Percentiles rank a stretch among this genome's conserved stretches.
phyloP scores from a whole-genome alignment of 2,113 vertebrate genomes.

The Pluvialis apricaria region DNA sequence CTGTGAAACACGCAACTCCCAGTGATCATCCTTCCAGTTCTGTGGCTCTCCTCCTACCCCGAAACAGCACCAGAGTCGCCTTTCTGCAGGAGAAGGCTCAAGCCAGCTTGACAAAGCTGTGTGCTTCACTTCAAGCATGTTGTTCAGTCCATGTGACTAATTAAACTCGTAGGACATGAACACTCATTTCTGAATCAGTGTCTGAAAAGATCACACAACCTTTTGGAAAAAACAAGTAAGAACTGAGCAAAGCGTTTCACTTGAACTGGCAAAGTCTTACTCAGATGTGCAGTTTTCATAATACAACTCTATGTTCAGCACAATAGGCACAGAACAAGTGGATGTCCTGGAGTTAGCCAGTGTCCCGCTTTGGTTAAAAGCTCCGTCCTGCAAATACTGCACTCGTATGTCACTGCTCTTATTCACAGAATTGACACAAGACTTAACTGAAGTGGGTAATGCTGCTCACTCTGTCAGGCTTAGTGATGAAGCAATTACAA shows the following conservation, averaged over 20 bases:
- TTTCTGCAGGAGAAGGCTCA: background rate
- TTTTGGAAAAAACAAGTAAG: background rate
- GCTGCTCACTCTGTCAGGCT: background rate
- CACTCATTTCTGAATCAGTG: constrained; percentile 51
- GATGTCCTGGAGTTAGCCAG: background rate
- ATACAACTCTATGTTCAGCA: background rate
- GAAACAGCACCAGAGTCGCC: fast-evolving
- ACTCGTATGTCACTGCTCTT: background rate
- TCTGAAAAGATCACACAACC: background rate
- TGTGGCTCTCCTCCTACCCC: background rate
- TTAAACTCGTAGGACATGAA: background rate
- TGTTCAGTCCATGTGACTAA: background rate
- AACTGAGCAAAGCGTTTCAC: background rate
- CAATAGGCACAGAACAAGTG: background rate
- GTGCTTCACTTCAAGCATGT: background rate
- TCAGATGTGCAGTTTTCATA: background rate
- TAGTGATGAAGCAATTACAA: background rate
- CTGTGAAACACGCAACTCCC: background rate
- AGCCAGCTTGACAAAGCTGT: background rate
- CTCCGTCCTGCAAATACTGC: background rate
- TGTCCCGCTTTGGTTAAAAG: background rate
- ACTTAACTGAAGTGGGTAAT: background rate
- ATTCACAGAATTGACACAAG: background rate
- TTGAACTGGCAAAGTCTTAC: background rate
- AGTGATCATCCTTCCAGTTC: fast-evolving